Base-by-base conservation (phyloP, 2,888 invertebrate species). In the Eupithecia dodoneata region DNA sequence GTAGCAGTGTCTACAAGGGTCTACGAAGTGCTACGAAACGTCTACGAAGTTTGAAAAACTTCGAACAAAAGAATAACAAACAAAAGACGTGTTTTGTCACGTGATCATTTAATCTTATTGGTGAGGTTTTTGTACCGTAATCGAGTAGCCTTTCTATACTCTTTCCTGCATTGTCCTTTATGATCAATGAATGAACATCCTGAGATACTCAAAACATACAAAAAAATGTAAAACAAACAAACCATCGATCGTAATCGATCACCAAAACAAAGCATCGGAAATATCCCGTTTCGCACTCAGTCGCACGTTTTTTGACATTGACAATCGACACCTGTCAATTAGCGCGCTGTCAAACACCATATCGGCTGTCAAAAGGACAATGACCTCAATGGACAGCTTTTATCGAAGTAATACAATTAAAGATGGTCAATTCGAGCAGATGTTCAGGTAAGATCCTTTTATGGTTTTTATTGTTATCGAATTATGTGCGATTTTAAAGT, bases 271-370 rank as follows among this genome's bases (percentile, higher is more conserved):
- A 83, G 81, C 84, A 70, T 84, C 83, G 85, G 78, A 82, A 85
- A 86, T 84, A 86, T 89, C 82, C 80, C 63, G 81, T 89, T 83
- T 76, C 72, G 77, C 55, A 75, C 66, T 75, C 77, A 73, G 42
- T 79, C 72, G 71, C 75, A 74, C 80, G 75, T 81, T 80, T 83
- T 82, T 79, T 74, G 75, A 73, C 63, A 55, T 44, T 80, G 79
- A 77, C 81, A 79, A 71, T 84, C 79, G 82, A 85, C 90, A 90
- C 86, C 90, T 91, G 91, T 89, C 91, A 88, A 87, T 90, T 88
- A 90, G 82, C 69, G 87, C 83, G 86, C 88, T 90, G 90, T 89
- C 90, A 88, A 41, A 45, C 84, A 84, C 82, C 71, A 74, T 78
- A 74, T 77, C 71, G 72, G 79, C 81, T 82, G 84, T 83, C 84